Conservation (phyloP, 2,797 vertebrate genomes). For the Dryobates pubescens region DNA sequence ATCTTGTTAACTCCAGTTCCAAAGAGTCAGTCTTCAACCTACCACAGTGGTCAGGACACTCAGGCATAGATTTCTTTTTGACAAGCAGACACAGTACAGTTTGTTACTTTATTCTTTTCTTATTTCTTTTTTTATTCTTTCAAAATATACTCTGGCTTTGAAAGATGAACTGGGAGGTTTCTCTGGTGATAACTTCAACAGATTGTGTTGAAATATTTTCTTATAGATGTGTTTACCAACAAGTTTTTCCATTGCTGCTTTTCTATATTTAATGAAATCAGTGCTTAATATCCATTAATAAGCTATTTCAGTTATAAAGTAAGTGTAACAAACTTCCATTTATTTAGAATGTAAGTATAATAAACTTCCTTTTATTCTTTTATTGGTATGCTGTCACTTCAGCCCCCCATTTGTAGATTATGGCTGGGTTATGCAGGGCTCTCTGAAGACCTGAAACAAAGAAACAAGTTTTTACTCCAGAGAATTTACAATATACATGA, state of each 20-base stretch:
- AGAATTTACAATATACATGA: constrained; percentile 28
- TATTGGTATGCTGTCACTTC: neutral
- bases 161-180: neutral
- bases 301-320: neutral
- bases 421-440: neutral
- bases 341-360: neutral
- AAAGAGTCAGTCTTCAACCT: neutral
- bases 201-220: neutral
- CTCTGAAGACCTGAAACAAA: constrained; percentile 21
- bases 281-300: neutral
- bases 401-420: neutral
- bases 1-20: neutral
- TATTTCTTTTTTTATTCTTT: neutral
- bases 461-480: constrained; percentile 8
- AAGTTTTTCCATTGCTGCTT: constrained; percentile 10
- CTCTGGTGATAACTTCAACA: neutral
- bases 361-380: neutral
- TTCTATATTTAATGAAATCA: neutral
- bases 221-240: constrained; percentile 1
- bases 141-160: neutral
- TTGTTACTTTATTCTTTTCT: neutral
- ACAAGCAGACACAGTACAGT: neutral
- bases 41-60: neutral
- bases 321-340: neutral
- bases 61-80: neutral